A percentile compares a stretch with the other conserved stretches of the same genome.
phyloP scores from a whole-genome alignment of 2,888 invertebrate genomes.

The Epistrophella euchroma region DNA sequence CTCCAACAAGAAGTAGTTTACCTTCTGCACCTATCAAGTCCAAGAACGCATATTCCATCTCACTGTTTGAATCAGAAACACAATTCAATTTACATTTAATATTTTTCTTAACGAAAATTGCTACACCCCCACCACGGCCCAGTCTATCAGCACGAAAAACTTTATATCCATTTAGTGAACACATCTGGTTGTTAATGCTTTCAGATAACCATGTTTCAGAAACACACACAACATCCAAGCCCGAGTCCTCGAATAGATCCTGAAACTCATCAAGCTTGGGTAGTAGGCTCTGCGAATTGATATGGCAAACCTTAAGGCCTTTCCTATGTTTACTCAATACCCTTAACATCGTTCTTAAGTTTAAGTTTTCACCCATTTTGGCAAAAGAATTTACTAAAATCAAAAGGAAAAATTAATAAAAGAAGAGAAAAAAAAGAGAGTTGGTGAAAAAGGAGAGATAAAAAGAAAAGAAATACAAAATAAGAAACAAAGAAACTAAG shows the following conservation, averaged over 20 bases:
- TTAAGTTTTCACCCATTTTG: too few relatives aligned
- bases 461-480: too few relatives aligned
- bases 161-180: neutral
- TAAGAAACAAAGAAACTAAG: too few relatives aligned
- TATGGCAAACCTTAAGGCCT: too few relatives aligned
- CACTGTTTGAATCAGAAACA: neutral
- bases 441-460: too few relatives aligned
- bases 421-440: too few relatives aligned
- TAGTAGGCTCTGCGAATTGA: too few relatives aligned
- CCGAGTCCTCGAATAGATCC: neutral
- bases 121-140: neutral
- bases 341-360: too few relatives aligned
- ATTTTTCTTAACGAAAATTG: neutral
- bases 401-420: too few relatives aligned
- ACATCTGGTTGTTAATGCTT: neutral
- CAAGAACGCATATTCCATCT: neutral
- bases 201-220: neutral
- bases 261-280: neutral
- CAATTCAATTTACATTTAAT: neutral
- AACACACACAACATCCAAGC: neutral
- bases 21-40: neutral
- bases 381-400: too few relatives aligned
- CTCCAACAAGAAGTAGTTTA: conserved; percentile 25
- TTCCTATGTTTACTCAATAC: too few relatives aligned
- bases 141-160: conserved; percentile 1